Conservation (phyloP, 2,113 vertebrate species). For the Rhinoptilus africanus region DNA sequence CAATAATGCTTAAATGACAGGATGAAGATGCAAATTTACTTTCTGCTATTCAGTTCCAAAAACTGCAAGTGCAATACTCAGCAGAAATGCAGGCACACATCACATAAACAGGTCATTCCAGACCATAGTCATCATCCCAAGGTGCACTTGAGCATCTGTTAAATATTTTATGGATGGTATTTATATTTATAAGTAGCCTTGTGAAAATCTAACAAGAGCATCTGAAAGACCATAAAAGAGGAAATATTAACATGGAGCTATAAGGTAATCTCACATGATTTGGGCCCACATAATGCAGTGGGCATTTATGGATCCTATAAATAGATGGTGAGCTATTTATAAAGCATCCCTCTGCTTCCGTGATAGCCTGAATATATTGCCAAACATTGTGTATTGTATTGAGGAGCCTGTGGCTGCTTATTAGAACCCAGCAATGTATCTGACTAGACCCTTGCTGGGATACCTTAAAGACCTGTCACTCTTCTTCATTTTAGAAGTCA, state of each 20-base stretch:
- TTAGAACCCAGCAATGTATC: neutral
- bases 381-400: neutral
- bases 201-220: neutral
- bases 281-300: neutral
- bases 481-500: neutral
- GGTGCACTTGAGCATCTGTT: constrained; percentile 20
- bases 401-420: neutral
- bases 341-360: neutral
- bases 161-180: constrained; percentile 49
- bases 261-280: neutral
- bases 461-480: neutral
- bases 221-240: constrained; percentile 14
- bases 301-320: constrained; percentile 15
- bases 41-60: neutral
- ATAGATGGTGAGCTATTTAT: constrained; percentile 22
- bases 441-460: neutral
- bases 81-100: neutral
- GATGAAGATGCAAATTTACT: neutral
- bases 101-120: constrained; percentile 21
- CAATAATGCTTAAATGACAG: neutral
- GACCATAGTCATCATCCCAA: constrained; percentile 16
- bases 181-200: constrained; percentile 30
- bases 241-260: constrained; percentile 2
- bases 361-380: neutral
- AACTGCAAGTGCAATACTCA: neutral